Evolutionary conservation across 2,797 vertebrate genomes (phyloP), one percentile per base, ranked within the genome.

Genomic region (Sylvilagus floridanus): DNA sequence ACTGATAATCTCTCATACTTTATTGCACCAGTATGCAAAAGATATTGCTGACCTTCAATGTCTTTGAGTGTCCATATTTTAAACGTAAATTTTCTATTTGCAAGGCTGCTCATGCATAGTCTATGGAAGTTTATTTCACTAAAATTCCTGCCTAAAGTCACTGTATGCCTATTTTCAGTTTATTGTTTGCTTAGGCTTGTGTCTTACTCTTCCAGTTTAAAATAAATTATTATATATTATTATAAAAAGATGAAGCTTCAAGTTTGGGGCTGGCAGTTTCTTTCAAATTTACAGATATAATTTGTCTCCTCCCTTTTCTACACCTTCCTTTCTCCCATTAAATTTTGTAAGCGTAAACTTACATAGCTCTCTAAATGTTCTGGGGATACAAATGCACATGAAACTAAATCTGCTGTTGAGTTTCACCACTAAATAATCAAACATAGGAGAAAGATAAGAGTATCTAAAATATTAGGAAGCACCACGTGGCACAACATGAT

Each of bases 361-460:
- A 3, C 11, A 57, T 35, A 82, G 22, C 4, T 75, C 21, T 76
- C n/a, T 54, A 21, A n/a, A 88, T 54, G 28, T 42, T 9, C 32
- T 89, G 35, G 22, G 28, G 26, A 90, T 76, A 87, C 1, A 76
- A 93, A 90, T 11, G 87, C 4, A 60, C 62, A n/a, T 14, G 32
- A 88, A 21, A 81, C 11, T 60, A 91, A 84, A 66, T 35, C 16
- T 93, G 28, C 68, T 89, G 14, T 32, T 91, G 35, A 93, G 30
- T 81, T 89, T 87, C 26, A 87, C 7, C 91, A 85, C 65, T 19
- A 94, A 95, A 82, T 81, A 89, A 84, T 83, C 42, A 89, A 86
- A 86, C 81, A 78, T 17, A 2, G 12, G n/a, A 72, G 7, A 82
- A 92, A 68, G 17, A 68, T 84, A 91, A 14, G 30, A 77, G 17